These are phyloP conservation scores for Lithophane ornitopus DNA, from an alignment of 2,888 invertebrate species.

Conservation along the genomic window DNA sequence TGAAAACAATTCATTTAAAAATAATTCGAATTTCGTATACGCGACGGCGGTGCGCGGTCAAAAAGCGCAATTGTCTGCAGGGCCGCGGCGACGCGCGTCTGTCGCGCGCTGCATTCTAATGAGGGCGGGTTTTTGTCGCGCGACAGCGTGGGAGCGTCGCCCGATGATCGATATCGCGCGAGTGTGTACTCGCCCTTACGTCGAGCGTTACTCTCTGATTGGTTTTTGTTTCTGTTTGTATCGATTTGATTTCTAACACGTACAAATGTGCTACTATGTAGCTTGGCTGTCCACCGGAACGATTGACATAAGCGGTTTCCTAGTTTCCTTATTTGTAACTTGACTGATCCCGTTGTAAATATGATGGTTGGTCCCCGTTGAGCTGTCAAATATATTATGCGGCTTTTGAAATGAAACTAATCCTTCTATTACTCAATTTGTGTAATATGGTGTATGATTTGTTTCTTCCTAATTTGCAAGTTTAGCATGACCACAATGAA, in stretches of 20 bases:
- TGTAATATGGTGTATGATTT: neutral
- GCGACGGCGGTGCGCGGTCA: slow-evolving; percentile 70
- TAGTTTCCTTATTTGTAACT: slow-evolving; percentile 15
- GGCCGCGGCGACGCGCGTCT: slow-evolving; percentile 73
- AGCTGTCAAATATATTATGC: neutral
- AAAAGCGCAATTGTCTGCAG: slow-evolving; percentile 76
- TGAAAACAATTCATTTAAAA: slow-evolving; percentile 70
- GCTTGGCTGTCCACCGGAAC: slow-evolving; percentile 21
- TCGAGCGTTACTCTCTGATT: slow-evolving; percentile 40
- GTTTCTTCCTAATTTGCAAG: no score
- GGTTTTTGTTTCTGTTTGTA: slow-evolving; percentile 37
- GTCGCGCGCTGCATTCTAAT: slow-evolving; percentile 87
- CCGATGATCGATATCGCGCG: slow-evolving; percentile 70
- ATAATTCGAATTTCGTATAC: slow-evolving; percentile 68
- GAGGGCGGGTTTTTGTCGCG: slow-evolving; percentile 84
- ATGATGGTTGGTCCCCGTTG: slow-evolving; percentile 7
- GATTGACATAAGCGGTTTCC: slow-evolving; percentile 31
- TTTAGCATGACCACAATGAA: no score
- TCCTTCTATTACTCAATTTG: neutral
- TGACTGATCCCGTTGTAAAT: slow-evolving; percentile 16
- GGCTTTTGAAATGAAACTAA: neutral
- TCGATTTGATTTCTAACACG: slow-evolving; percentile 43
- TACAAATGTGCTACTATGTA: slow-evolving; percentile 31
- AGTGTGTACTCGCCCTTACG: slow-evolving; percentile 66
- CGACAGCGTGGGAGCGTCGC: slow-evolving; percentile 85